phyloP scores from a whole-genome alignment of 2,797 vertebrate genomes.

The Hoplostethus mediterraneus region DNA sequence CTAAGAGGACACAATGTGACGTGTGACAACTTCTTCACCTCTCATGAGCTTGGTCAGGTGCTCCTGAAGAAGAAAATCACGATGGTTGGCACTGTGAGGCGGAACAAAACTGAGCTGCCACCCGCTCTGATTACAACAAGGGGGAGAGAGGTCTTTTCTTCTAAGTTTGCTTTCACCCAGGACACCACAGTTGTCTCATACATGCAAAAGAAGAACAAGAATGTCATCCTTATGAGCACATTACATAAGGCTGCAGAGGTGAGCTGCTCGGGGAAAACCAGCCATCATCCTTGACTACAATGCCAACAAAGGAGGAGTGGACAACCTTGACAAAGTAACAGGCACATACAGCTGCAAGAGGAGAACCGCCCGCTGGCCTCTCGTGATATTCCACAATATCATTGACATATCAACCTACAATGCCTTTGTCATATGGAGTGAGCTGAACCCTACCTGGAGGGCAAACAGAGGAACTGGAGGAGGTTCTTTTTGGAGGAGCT shows the following conservation, averaged over 20 bases:
- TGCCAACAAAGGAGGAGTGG: conserved; percentile 6
- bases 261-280: too few species aligned
- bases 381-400: neutral
- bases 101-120: conserved; percentile 3
- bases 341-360: too few species aligned
- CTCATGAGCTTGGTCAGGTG: neutral
- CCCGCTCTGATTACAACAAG: neutral
- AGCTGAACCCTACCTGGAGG: neutral
- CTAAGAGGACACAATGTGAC: neutral
- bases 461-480: too few species aligned
- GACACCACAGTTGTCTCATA: neutral
- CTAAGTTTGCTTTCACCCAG: too few species aligned
- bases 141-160: too few species aligned
- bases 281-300: too few species aligned
- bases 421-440: conserved; percentile 2
- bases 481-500: too few species aligned
- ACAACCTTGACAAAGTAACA: conserved; percentile 6
- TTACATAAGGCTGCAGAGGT: neutral
- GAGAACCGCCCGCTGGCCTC: neutral
- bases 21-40: conserved; percentile 15
- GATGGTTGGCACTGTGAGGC: neutral
- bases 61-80: neutral
- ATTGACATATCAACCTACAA: neutral
- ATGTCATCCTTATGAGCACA: neutral
- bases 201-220: conserved; percentile 1